Conservation (phyloP, 2,113 vertebrate species). For the Sialia sialis region DNA sequence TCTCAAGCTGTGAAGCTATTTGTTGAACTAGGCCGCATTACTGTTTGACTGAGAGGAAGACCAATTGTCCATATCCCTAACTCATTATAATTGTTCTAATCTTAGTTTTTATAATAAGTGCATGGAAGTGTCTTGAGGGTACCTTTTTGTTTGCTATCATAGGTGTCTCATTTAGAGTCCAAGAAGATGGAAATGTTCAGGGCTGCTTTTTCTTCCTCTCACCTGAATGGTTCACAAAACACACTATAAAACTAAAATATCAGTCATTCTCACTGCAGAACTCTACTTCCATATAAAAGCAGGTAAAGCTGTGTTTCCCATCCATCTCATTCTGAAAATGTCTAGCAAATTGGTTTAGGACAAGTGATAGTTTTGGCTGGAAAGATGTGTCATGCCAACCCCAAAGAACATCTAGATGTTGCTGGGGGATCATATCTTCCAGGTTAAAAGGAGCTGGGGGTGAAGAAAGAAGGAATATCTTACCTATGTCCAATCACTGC, state of each 20-base stretch:
- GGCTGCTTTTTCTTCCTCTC: constrained; percentile 39
- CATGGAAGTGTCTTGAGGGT: constrained; percentile 52
- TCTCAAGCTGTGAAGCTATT: constrained; percentile 66
- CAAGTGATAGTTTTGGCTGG: not conserved
- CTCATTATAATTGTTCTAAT: constrained; percentile 79
- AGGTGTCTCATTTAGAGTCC: constrained; percentile 63
- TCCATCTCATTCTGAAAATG: not conserved
- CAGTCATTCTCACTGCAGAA: not conserved
- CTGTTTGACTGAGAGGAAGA: constrained; percentile 70
- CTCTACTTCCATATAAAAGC: not conserved
- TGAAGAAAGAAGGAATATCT: not conserved
- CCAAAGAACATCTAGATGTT: not conserved
- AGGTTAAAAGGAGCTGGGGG: not conserved
- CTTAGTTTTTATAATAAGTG: constrained; percentile 75
- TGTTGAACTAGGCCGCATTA: constrained; percentile 54
- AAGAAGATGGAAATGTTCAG: constrained; percentile 26
- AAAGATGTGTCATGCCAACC: not conserved
- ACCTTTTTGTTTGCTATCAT: constrained; percentile 62
- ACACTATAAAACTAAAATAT: not conserved
- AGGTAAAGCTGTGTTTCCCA: not conserved
- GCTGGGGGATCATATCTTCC: not conserved
- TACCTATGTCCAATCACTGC: not conserved
- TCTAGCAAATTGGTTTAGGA: not conserved
- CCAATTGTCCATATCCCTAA: constrained; percentile 67
- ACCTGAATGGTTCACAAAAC: constrained; percentile 31